Evolutionary conservation across 1,140 invertebrate species (phyloP).

Genomic region (Diploscapter pachys): DNA sequence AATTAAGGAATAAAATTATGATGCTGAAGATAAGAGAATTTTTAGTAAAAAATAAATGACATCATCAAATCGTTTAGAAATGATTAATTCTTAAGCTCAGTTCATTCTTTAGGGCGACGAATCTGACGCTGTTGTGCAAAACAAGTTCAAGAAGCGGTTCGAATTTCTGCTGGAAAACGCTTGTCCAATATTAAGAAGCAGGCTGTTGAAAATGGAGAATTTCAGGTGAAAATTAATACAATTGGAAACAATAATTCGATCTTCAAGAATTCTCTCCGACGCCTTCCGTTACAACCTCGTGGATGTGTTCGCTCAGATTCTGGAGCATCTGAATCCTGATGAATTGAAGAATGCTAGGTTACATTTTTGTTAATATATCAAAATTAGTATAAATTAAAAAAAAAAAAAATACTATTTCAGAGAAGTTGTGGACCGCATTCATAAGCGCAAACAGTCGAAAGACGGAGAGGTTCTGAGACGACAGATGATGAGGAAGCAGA

Average conservation of each 20-base stretch:
- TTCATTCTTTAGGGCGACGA: not conserved
- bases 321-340: not conserved
- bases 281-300: constrained; percentile 1
- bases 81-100: too few species aligned
- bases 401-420: not conserved
- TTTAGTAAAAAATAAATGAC: too few species aligned
- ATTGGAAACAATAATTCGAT: not conserved
- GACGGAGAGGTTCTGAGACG: not conserved
- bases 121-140: not conserved
- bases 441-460: not conserved
- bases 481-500: not conserved
- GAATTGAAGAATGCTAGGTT: not conserved
- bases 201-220: constrained; percentile 8
- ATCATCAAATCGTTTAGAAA: too few species aligned
- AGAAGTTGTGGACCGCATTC: not conserved
- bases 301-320: not conserved
- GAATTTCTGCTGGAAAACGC: constrained; percentile 11
- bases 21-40: too few species aligned
- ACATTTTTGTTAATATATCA: not conserved
- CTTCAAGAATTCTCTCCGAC: constrained; percentile 6
- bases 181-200: constrained; percentile 3
- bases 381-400: not conserved
- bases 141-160: constrained; percentile 10
- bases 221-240: not conserved
- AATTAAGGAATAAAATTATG: too few species aligned